A percentile compares a stretch with the other conserved stretches of the same genome.
Evolutionary conservation across 2,797 vertebrate species (phyloP).

Genomic region (Pyrocephalus nanus): DNA sequence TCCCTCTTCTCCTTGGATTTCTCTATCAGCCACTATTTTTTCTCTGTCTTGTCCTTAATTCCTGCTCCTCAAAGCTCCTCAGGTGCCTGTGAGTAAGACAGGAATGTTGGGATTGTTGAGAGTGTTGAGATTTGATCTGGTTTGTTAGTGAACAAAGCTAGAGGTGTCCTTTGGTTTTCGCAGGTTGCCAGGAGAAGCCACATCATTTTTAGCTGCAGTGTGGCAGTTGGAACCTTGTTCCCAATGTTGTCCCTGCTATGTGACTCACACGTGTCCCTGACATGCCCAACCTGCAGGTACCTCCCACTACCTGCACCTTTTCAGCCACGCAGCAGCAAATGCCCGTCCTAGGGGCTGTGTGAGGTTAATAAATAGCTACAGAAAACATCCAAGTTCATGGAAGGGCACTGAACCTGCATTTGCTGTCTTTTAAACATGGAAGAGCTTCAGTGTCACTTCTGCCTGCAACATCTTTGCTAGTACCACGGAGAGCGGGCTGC

Average conservation of each 20-base stretch:
- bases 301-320: fast-evolving
- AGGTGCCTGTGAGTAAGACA: background rate
- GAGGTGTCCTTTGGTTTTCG: background rate
- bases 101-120: background rate
- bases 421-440: background rate
- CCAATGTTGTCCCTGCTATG: fast-evolving
- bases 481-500: fast-evolving
- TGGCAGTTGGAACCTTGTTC: background rate
- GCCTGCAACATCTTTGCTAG: background rate
- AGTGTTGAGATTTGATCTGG: background rate
- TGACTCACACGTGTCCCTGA: fast-evolving
- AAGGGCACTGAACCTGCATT: background rate
- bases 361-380: background rate
- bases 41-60: background rate
- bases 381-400: background rate
- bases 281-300: background rate
- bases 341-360: background rate
- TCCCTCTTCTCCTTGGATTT: background rate
- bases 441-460: background rate
- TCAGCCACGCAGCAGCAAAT: fast-evolving
- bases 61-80: background rate
- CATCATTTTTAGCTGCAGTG: fast-evolving
- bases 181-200: background rate
- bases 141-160: background rate
- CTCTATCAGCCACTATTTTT: background rate